Conservation (phyloP, 2,888 invertebrate species). For the Noctua janthe region DNA sequence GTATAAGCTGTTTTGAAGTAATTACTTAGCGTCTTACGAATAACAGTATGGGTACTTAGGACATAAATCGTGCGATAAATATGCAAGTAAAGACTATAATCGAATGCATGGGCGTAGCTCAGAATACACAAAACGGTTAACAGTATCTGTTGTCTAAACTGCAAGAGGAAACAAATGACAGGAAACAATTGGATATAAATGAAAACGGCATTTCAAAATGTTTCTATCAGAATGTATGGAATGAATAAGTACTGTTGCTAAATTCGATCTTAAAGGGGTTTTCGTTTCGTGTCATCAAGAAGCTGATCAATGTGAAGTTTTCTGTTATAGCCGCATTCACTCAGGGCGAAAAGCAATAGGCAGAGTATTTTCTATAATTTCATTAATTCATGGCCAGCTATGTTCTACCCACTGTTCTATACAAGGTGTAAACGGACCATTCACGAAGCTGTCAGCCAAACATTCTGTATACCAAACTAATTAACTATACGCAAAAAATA, state of each 20-base stretch:
- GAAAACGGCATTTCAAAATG: slow-evolving; percentile 13
- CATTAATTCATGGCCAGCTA: neutral
- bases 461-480: too few species aligned
- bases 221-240: neutral
- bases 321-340: neutral
- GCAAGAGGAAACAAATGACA: slow-evolving; percentile 22
- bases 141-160: slow-evolving; percentile 15
- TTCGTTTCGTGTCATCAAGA: neutral
- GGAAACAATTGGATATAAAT: slow-evolving; percentile 19
- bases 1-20: slow-evolving; percentile 39
- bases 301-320: neutral
- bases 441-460: too few species aligned
- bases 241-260: neutral
- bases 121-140: slow-evolving; percentile 45
- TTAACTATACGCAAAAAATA: too few species aligned
- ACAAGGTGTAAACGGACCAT: too few species aligned
- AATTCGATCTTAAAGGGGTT: neutral
- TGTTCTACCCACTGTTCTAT: neutral
- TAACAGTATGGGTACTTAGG: slow-evolving; percentile 20
- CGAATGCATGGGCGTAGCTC: slow-evolving; percentile 51
- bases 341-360: neutral
- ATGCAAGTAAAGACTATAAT: slow-evolving; percentile 46
- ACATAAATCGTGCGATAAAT: slow-evolving; percentile 55
- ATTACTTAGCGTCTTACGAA: slow-evolving; percentile 38
- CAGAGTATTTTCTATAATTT: neutral